A percentile compares a stretch with the other conserved stretches of the same genome.
These are phyloP conservation scores for Ceyx cyanopectus DNA, from an alignment of 2,113 vertebrate genomes.

Conservation along the genomic window DNA sequence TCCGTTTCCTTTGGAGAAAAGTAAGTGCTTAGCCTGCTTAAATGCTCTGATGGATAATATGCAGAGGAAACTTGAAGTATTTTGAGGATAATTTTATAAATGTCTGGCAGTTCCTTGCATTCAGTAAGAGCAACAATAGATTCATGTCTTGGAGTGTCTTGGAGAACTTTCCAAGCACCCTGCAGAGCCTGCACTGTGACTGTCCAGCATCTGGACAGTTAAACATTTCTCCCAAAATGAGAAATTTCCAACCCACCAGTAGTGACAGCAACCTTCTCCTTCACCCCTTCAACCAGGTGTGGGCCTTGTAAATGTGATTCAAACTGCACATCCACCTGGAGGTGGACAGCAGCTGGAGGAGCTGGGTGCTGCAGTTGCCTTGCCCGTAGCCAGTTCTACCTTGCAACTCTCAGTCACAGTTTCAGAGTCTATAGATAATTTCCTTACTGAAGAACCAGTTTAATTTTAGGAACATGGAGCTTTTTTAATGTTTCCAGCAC, in stretches of 20 bases:
- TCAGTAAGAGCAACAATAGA: not conserved
- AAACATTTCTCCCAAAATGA: not conserved
- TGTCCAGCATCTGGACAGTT: not conserved
- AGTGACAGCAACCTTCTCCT: not conserved
- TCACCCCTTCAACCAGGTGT: accelerated
- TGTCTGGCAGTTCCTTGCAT: not conserved
- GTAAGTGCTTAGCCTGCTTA: not conserved
- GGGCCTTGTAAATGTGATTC: not conserved
- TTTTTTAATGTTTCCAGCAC: not conserved
- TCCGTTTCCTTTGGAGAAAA: not conserved
- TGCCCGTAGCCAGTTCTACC: accelerated
- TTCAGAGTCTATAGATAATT: not conserved
- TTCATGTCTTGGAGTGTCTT: too few species aligned
- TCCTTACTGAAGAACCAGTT: not conserved
- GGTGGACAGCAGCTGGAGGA: not conserved
- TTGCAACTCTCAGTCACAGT: not conserved
- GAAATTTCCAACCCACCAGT: not conserved
- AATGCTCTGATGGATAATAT: not conserved
- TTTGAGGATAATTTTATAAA: not conserved
- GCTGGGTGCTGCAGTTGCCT: not conserved
- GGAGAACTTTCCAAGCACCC: not conserved
- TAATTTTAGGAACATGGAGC: not conserved
- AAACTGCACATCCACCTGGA: not conserved
- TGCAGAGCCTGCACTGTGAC: not conserved
- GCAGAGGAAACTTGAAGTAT: not conserved